phyloP scores from a whole-genome alignment of 2,113 vertebrate species.

The Passer domesticus region DNA sequence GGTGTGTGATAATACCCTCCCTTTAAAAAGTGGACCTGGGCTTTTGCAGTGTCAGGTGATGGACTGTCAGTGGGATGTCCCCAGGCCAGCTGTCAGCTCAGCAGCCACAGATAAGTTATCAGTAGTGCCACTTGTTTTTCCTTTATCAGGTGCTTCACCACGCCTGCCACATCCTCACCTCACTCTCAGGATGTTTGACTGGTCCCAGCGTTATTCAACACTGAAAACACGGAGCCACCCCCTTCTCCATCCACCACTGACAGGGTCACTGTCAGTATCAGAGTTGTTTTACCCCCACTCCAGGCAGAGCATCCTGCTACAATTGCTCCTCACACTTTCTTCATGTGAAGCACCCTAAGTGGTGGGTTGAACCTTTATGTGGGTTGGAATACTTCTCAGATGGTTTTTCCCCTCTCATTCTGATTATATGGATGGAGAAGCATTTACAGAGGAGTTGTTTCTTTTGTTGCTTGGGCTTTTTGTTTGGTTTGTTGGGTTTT shows the following conservation, averaged over 20 bases:
- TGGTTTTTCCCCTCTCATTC: background rate
- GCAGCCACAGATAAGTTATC: background rate
- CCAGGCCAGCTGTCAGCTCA: background rate
- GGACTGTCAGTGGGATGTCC: background rate
- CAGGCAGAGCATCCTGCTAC: background rate
- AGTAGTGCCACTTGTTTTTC: background rate
- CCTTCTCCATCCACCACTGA: background rate
- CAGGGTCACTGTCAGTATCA: rapidly evolving
- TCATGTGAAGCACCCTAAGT: background rate
- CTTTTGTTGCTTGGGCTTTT: background rate
- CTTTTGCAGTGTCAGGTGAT: background rate
- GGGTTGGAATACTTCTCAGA: background rate
- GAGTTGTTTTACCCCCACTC: background rate
- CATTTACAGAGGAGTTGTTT: background rate
- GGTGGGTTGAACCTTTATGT: background rate
- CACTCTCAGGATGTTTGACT: background rate
- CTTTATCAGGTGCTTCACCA: background rate
- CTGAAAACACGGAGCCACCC: no score
- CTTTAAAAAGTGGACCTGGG: background rate
- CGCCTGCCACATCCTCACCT: background rate
- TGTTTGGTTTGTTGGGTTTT: background rate
- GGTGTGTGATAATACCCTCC: background rate
- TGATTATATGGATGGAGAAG: background rate
- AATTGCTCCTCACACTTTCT: background rate
- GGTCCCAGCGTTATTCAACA: background rate